Conservation (phyloP, 2,113 vertebrate species). For the cat (Felis catus) region DNA sequence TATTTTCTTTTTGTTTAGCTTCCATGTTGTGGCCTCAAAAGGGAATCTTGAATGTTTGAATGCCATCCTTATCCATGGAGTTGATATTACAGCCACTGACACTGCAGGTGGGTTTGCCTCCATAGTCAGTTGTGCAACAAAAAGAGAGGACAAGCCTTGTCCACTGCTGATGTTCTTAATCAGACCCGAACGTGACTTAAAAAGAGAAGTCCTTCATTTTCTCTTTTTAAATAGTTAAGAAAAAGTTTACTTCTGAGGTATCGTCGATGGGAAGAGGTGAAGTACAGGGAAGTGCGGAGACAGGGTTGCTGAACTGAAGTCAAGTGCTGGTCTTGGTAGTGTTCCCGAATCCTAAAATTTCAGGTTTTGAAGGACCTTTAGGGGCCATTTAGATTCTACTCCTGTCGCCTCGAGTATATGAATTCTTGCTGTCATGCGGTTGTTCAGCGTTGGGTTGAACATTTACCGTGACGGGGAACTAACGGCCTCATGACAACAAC, state of each 20-base stretch:
- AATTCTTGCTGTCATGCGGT: neutral
- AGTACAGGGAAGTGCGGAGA: neutral
- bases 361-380: neutral
- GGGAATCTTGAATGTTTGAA: conserved; percentile 96
- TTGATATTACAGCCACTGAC: conserved; percentile 92
- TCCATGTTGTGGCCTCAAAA: conserved; percentile 95
- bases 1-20: conserved; percentile 83
- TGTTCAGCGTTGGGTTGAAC: neutral
- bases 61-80: conserved; percentile 91
- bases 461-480: neutral
- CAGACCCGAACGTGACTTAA: neutral
- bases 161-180: neutral
- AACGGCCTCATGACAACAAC: neutral
- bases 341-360: neutral
- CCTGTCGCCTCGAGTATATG: neutral
- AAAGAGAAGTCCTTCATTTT: neutral
- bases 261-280: neutral
- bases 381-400: neutral
- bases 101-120: conserved; percentile 88
- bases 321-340: neutral
- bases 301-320: neutral
- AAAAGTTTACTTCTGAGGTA: neutral
- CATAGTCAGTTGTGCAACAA: rapidly evolving
- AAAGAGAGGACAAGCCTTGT: neutral
- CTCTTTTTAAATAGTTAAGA: neutral